These are phyloP conservation scores for Struthio camelus DNA, from an alignment of 2,113 vertebrate species.

Conservation along the genomic window DNA sequence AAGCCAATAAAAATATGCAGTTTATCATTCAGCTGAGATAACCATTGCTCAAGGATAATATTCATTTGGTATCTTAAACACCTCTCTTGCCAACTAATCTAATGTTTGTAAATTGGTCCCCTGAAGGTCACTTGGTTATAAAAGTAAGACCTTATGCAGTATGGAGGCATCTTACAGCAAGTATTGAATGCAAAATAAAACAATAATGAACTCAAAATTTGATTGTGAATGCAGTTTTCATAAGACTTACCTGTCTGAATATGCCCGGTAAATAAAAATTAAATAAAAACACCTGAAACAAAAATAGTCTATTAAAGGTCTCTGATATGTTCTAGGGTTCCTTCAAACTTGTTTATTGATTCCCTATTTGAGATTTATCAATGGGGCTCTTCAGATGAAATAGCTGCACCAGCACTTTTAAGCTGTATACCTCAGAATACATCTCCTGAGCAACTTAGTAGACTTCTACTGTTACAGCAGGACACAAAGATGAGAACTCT, in stretches of 20 bases:
- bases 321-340: no score
- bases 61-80: constrained; percentile 30
- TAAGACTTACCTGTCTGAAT: neutral
- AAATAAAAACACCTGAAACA: neutral
- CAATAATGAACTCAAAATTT: neutral
- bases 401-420: neutral
- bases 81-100: neutral
- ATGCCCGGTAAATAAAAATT: neutral
- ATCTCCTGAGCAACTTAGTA: neutral
- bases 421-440: neutral
- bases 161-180: neutral
- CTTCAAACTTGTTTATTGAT: neutral
- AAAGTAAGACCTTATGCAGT: neutral
- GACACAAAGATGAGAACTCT: neutral
- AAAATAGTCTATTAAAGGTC: neutral
- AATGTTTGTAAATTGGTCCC: neutral
- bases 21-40: neutral
- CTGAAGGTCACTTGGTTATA: constrained; percentile 35
- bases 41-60: neutral
- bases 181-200: neutral
- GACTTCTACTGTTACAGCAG: neutral
- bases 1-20: constrained; percentile 15
- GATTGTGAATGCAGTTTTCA: neutral
- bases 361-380: neutral
- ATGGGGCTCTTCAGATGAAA: neutral